Base-by-base conservation (phyloP, 2,113 vertebrate species). In the Rhabdomys dilectus region DNA sequence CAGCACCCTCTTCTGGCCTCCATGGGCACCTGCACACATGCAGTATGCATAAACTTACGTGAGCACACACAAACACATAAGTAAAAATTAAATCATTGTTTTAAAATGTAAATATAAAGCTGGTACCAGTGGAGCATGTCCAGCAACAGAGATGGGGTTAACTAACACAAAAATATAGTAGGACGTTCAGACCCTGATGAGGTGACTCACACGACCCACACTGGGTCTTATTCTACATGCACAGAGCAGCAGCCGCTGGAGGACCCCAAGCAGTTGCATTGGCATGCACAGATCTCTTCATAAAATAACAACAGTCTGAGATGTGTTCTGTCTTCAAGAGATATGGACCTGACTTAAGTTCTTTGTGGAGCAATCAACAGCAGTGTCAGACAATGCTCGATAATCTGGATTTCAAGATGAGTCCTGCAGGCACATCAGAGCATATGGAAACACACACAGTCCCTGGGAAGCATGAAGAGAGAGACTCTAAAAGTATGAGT, bases 351-450 rank as follows among this genome's bases (percentile, higher is more conserved):
- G 42, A 81, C 68, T 88, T n/a, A 29, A 36, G 51, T 72, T 56
- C 88, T 66, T 73, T 66, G 62, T 84, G 45, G 66, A 16, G 62
- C 45, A 93, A 84, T 93, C 76, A 73, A n/a, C 53, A 17, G 26
- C 76, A 86, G 48, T 26, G 60, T 95, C 80, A 53, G 29, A 45
- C 70, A 76, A 58, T 29, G 1, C 24, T 19, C 53, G 26, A 36
- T n/a, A 15, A 82, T 91, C 34, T 77, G 39, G 39, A 82, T 72
- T 81, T 82, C 75, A 70, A 56, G 51, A 39, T 21, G 34, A 26
- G 21, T 87, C 24, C 66, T 60, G 42, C 36, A 70, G 66, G 58
- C 51, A 51, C 45, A 17, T 11, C 15, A 8, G 91, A 42, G 26
- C 39, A 48, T 13, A n/a, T 2, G 12, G 15, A 45, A 51, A 48